Percentiles rank a stretch among this genome's conserved stretches.
Evolutionary conservation across 2,797 vertebrate species (phyloP).

Genomic region (Tapirus indicus): DNA sequence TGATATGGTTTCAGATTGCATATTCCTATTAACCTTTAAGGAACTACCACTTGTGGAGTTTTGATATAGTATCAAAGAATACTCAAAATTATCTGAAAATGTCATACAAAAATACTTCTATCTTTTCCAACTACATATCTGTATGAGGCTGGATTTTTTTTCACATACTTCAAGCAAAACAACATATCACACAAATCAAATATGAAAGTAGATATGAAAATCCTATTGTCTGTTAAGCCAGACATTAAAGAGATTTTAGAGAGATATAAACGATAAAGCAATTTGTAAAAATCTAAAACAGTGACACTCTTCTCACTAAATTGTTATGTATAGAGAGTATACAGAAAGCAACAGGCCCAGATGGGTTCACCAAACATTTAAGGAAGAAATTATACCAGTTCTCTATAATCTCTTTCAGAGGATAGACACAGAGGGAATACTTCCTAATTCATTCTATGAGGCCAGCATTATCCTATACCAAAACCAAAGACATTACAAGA

Average conservation of each 20-base stretch:
- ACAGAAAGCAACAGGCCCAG: neutral
- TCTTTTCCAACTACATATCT: neutral
- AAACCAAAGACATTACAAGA: neutral
- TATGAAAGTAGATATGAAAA: neutral
- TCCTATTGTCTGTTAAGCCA: neutral
- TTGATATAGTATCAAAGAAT: neutral
- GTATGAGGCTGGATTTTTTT: slow-evolving; percentile 11
- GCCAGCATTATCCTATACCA: neutral
- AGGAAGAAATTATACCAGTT: neutral
- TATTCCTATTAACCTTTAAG: slow-evolving; percentile 8
- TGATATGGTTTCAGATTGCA: neutral
- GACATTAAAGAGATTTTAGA: slow-evolving; percentile 35
- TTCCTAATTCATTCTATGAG: neutral
- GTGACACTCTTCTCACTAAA: slow-evolving; percentile 18
- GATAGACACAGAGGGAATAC: neutral
- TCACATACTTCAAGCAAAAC: slow-evolving; percentile 1
- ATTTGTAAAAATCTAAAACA: neutral
- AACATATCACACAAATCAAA: neutral
- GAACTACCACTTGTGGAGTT: slow-evolving; percentile 37
- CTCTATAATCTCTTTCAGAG: neutral
- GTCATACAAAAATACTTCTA: slow-evolving; percentile 1
- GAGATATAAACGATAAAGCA: neutral
- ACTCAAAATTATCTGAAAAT: slow-evolving; percentile 14
- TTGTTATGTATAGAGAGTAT: slow-evolving; percentile 31
- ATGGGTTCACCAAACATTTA: neutral